Conservation (phyloP, 2,113 vertebrate species). For the Tursiops truncatus region DNA sequence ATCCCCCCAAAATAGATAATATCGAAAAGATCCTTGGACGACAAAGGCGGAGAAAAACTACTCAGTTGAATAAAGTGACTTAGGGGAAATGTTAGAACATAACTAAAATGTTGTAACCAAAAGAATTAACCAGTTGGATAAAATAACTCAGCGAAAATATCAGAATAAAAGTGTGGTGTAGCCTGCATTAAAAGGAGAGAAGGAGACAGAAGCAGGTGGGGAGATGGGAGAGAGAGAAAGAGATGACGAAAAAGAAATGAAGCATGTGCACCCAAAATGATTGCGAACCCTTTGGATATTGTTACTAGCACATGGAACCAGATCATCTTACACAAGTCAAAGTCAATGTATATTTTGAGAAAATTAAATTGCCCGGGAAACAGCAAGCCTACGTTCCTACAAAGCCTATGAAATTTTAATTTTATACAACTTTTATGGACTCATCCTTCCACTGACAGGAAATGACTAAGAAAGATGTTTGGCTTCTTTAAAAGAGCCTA, state of each 20-base stretch:
- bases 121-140: not conserved
- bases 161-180: not conserved
- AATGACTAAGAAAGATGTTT: not conserved
- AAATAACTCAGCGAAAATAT: not conserved
- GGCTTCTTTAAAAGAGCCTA: not conserved
- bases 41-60: not conserved
- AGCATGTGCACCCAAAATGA: not conserved
- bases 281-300: not conserved
- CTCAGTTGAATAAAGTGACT: not conserved
- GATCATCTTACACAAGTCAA: not conserved
- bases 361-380: not conserved
- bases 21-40: not conserved
- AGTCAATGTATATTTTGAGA: not conserved
- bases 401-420: not conserved
- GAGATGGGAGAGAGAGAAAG: not conserved
- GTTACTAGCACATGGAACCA: not conserved
- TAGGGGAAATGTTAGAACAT: not conserved
- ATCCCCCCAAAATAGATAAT: not conserved
- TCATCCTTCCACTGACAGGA: not conserved
- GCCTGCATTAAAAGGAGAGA: not conserved
- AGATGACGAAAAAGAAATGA: not conserved
- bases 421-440: not conserved
- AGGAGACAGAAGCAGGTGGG: accelerated
- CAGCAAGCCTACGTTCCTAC: not conserved
- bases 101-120: not conserved